These are phyloP conservation scores for Albula goreensis DNA, from an alignment of 2,113 vertebrate species.

Conservation along the genomic window DNA sequence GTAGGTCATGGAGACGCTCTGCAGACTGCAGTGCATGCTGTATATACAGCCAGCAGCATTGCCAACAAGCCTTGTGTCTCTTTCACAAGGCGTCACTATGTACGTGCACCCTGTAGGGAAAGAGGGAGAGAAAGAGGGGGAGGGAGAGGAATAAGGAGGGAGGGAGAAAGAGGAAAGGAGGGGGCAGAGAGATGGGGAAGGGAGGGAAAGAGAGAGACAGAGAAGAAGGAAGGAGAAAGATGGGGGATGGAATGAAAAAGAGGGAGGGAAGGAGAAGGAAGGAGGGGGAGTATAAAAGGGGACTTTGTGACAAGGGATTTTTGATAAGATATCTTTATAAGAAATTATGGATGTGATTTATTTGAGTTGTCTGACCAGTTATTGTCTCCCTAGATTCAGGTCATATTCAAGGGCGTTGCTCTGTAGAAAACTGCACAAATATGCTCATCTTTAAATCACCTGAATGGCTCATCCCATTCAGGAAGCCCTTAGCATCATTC, in stretches of 20 bases:
- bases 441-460: neutral
- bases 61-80: neutral
- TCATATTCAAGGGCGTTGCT: neutral
- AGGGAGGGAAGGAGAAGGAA: neutral
- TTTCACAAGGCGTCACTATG: neutral
- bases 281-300: neutral
- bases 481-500: neutral
- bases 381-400: neutral
- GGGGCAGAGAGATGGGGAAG: neutral
- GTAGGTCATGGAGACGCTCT: conserved; percentile 58
- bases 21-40: conserved; percentile 30
- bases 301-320: neutral
- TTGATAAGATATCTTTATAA: neutral
- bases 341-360: neutral
- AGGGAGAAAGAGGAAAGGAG: neutral
- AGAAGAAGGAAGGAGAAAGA: neutral
- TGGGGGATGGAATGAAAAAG: neutral
- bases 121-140: neutral
- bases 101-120: neutral
- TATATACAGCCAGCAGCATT: neutral
- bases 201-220: neutral
- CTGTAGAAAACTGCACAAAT: neutral
- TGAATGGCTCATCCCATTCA: neutral
- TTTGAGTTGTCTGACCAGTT: neutral
- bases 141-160: neutral